Percentiles rank a stretch among this genome's conserved stretches.
Evolutionary conservation across 1,140 invertebrate genomes (phyloP).

Genomic region (Ceratina australensis): DNA sequence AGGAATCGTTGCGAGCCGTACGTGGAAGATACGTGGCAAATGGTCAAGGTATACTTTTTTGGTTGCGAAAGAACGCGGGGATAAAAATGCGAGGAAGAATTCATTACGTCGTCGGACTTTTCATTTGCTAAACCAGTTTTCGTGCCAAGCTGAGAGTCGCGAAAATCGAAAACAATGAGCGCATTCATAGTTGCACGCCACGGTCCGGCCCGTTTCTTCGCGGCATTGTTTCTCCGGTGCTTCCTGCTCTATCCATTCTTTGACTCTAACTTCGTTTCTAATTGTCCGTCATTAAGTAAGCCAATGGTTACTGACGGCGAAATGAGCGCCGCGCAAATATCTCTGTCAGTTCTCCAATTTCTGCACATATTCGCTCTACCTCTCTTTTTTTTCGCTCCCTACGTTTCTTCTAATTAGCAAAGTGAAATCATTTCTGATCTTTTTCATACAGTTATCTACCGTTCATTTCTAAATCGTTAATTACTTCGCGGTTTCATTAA

Average conservation of each 20-base stretch:
- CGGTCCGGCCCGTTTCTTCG: constrained; percentile 40
- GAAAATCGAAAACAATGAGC: constrained; percentile 47
- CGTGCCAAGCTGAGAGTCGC: background rate
- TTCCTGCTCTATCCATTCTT: constrained; percentile 41
- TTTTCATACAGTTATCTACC: no score
- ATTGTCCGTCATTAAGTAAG: constrained; percentile 66
- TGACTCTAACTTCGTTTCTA: constrained; percentile 55
- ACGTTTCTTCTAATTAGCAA: no score
- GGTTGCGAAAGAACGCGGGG: background rate
- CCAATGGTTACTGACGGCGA: constrained; percentile 40
- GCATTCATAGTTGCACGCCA: constrained; percentile 24
- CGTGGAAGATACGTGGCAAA: no score
- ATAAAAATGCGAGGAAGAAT: background rate
- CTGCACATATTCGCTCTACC: background rate
- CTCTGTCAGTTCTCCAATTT: constrained; percentile 53
- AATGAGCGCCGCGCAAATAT: constrained; percentile 18
- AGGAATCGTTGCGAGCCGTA: no score
- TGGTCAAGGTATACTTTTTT: no score
- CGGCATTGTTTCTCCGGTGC: constrained; percentile 14
- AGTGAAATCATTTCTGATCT: no score
- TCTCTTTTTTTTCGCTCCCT: constrained; percentile 12
- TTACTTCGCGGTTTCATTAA: background rate
- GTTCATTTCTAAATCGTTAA: no score
- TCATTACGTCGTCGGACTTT: background rate
- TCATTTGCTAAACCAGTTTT: constrained; percentile 30